Evolutionary conservation across 2,797 vertebrate species (phyloP).

Genomic region (Lepilemur septentrionalis): DNA sequence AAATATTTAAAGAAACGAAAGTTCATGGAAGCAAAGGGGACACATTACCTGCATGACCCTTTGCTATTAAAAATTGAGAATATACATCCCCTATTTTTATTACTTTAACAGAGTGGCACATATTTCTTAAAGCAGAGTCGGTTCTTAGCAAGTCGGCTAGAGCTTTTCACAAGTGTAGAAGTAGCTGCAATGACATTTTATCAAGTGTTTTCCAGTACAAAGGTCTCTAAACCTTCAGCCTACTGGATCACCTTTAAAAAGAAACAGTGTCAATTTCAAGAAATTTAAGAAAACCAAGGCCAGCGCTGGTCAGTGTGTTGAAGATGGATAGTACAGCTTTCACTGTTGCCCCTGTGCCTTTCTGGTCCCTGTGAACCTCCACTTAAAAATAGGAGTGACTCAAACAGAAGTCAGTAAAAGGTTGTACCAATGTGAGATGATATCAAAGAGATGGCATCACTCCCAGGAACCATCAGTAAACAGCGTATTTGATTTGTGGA

Average conservation of each 20-base stretch:
- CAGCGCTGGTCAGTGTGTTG: background rate
- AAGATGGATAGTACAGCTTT: background rate
- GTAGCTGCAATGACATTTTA: constrained; percentile 64
- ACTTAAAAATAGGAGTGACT: background rate
- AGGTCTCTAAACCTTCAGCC: constrained; percentile 55
- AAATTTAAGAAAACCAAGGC: constrained; percentile 22
- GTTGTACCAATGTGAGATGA: background rate
- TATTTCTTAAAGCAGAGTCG: constrained; percentile 71
- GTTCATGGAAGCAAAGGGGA: constrained; percentile 70
- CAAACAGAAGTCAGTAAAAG: background rate
- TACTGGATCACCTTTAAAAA: constrained; percentile 4
- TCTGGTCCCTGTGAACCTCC: background rate
- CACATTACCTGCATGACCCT: constrained; percentile 76
- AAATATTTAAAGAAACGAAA: constrained; percentile 78
- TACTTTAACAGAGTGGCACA: background rate
- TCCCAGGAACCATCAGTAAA: background rate
- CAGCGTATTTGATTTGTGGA: background rate
- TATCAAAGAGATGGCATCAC: background rate
- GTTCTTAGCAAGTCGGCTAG: constrained; percentile 66
- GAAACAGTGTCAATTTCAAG: constrained; percentile 24
- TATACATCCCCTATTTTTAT: constrained; percentile 64
- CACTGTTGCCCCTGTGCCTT: background rate
- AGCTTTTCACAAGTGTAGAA: constrained; percentile 53
- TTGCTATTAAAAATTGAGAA: constrained; percentile 78
- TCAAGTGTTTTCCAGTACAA: constrained; percentile 40